Evolutionary conservation across 1,140 invertebrate genomes (phyloP).

Genomic region (Dryas iulia): DNA sequence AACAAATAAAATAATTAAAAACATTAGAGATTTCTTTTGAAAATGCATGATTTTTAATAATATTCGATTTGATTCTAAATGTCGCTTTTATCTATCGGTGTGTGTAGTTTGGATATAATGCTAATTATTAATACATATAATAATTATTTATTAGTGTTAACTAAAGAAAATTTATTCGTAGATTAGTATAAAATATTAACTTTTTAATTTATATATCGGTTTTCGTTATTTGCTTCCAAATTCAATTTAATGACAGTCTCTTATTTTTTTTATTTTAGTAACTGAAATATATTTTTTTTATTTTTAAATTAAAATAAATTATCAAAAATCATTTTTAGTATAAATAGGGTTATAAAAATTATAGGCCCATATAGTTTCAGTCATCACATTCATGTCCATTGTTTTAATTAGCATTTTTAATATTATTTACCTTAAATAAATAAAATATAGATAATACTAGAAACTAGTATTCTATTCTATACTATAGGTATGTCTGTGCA

Average conservation of each 20-base stretch:
- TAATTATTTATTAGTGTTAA: neutral
- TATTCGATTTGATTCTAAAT: neutral
- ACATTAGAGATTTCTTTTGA: neutral
- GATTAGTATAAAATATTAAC: too few relatives aligned
- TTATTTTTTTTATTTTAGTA: neutral
- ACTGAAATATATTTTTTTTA: neutral
- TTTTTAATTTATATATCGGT: neutral
- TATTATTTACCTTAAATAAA: constrained; percentile 18
- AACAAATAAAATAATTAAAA: neutral
- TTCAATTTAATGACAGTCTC: neutral
- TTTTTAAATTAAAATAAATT: neutral
- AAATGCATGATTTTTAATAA: neutral
- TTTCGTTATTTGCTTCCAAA: neutral
- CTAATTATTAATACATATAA: neutral
- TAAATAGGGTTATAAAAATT: neutral
- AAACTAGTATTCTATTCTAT: neutral
- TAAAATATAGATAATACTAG: constrained; percentile 11
- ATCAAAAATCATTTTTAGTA: neutral
- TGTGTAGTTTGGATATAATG: neutral
- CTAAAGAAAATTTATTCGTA: neutral
- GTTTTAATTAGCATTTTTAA: constrained; percentile 27
- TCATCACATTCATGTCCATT: constrained; percentile 27
- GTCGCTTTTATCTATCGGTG: neutral
- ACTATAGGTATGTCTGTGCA: neutral
- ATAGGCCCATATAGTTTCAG: constrained; percentile 1